phyloP scores from a whole-genome alignment of 2,113 vertebrate species.

The Scomber japonicus region DNA sequence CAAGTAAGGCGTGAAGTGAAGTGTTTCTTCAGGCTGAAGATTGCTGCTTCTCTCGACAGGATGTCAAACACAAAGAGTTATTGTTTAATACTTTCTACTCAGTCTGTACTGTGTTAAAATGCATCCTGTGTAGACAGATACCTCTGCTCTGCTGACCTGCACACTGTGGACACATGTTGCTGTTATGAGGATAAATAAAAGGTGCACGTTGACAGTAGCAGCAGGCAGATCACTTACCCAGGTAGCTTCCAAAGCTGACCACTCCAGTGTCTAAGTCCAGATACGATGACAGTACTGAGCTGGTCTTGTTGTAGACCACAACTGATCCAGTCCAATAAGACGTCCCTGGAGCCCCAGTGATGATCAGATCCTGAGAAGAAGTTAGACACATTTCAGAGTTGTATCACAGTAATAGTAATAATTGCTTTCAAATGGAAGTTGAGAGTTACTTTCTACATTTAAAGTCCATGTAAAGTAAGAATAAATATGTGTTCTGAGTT shows the following conservation, averaged over 20 bases:
- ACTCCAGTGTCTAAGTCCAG: conserved; percentile 79
- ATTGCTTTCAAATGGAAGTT: neutral
- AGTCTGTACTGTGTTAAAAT: too few relatives aligned
- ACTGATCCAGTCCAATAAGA: conserved; percentile 94
- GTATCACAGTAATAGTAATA: too few relatives aligned
- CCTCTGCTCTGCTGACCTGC: too few relatives aligned
- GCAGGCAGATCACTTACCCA: conserved; percentile 84
- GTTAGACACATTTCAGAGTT: neutral
- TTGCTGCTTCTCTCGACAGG: too few relatives aligned
- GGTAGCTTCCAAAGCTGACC: conserved; percentile 93
- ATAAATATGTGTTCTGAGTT: too few relatives aligned
- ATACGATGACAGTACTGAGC: conserved; percentile 84
- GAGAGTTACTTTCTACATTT: neutral
- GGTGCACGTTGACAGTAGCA: neutral
- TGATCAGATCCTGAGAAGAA: conserved; percentile 89
- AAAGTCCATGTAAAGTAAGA: too few relatives aligned
- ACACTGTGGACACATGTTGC: too few relatives aligned
- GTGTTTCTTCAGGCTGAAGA: too few relatives aligned
- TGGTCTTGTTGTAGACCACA: conserved; percentile 90
- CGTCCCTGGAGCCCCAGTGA: conserved; percentile 96
- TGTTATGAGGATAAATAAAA: neutral
- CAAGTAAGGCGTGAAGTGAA: too few relatives aligned
- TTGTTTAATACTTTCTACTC: too few relatives aligned
- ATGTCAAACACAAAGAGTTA: too few relatives aligned
- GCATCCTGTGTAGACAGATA: too few relatives aligned